phyloP scores from a whole-genome alignment of 2,888 invertebrate genomes.

The Ypsolopha scabrella region DNA sequence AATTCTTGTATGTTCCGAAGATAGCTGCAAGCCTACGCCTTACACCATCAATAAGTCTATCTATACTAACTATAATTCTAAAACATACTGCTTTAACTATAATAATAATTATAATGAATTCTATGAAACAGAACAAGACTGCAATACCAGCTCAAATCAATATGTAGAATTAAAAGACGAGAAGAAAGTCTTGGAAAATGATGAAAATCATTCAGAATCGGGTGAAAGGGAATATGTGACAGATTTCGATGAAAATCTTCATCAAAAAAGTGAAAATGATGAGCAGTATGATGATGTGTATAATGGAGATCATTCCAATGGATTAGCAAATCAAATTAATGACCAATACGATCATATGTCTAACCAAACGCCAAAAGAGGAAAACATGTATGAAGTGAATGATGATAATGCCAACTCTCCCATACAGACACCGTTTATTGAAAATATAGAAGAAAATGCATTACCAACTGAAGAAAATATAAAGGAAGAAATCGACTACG shows the following conservation, averaged over 20 bases:
- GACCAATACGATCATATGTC: conserved; percentile 7
- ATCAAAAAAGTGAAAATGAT: not conserved
- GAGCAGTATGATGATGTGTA: not conserved
- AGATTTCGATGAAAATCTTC: not conserved
- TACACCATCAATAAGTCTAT: conserved; percentile 6
- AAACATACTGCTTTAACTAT: conserved; percentile 14
- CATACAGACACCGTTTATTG: not conserved
- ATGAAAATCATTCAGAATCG: not conserved
- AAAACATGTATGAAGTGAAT: conserved; percentile 7
- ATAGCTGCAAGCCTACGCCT: conserved; percentile 25
- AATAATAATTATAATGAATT: not conserved
- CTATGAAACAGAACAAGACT: conserved; percentile 11
- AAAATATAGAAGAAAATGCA: conserved; percentile 9
- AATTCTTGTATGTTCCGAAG: conserved; percentile 34
- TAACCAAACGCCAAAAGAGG: conserved; percentile 1
- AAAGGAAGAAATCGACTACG: conserved; percentile 3
- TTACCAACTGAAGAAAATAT: conserved; percentile 6
- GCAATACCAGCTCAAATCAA: conserved; percentile 13
- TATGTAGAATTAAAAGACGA: conserved; percentile 23
- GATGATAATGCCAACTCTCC: not conserved
- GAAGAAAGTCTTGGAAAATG: conserved; percentile 9
- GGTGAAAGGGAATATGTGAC: not conserved
- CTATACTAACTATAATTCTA: conserved; percentile 14
- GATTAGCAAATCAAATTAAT: conserved; percentile 5
- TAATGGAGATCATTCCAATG: conserved; percentile 12